Evolutionary conservation across 2,113 vertebrate genomes (phyloP), one percentile per base, ranked within the genome.

Genomic region (Falco punctatus): DNA sequence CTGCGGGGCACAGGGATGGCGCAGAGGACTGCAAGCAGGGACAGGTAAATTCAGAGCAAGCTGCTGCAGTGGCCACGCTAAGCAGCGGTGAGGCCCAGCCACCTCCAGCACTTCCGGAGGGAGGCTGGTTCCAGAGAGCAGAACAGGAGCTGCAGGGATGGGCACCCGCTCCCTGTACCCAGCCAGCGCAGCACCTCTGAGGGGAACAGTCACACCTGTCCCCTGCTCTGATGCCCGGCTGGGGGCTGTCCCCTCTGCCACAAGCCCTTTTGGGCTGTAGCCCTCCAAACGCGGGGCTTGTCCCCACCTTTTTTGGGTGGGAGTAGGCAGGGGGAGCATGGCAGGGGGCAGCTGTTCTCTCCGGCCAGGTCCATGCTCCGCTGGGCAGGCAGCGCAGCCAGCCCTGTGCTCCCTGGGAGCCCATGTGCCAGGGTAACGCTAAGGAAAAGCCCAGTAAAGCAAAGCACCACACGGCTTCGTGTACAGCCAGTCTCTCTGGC

Each of bases 51-150:
- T 21, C 24, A 23, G 77, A 59, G 58, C 64, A 26, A 54, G 57
- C 33, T 32, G 32, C 35, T 23, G 52, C 17, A 27, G 49, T 24
- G 22, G 23, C 57, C 5, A 0, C 1, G 35, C 21, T 35, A 18
- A 38, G 48, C 32, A 69, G 38, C 2, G 0, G 18, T 2, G 26
- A 61, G 65, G 55, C 21, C 21, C 78, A 54, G 42, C 64, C 15
- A 9, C 0, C 28, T 21, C 21, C 85, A 23, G 81, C 0, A 1
- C 72, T 64, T 1, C 1, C 3, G 40, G 52, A 48, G 62, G 28
- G 33, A 62, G 35, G 17, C 54, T 80, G 80, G 11, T 21, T 30
- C 59, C 28, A 13, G n/a, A 10, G 70, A 62, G 52, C 70, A 75
- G 27, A 20, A 4, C 57, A 71, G 71, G 49, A 73, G 59, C 65